A percentile compares a stretch with the other conserved stretches of the same genome.
These are phyloP conservation scores for Melanotaenia duboulayi DNA, from an alignment of 2,113 vertebrate genomes.

Conservation along the genomic window DNA sequence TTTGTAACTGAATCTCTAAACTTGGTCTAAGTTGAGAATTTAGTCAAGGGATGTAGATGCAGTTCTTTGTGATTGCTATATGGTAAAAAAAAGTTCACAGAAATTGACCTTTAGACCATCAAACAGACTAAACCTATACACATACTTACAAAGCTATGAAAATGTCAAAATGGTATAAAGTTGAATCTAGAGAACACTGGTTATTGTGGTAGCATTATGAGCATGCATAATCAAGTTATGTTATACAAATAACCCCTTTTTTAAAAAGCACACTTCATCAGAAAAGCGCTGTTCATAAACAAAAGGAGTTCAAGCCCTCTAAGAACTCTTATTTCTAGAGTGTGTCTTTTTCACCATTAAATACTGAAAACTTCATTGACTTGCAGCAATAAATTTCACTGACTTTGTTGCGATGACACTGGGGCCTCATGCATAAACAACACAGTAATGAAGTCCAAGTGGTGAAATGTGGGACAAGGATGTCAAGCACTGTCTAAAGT, in stretches of 20 bases:
- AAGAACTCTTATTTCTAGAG: neutral
- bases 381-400: neutral
- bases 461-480: conserved; percentile 2
- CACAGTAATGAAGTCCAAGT: conserved; percentile 28
- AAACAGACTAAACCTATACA: too few species aligned
- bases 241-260: neutral
- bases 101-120: too few species aligned
- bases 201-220: too few species aligned
- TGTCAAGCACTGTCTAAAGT: conserved; percentile 2
- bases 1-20: too few species aligned
- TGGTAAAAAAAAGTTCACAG: too few species aligned
- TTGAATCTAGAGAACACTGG: too few species aligned
- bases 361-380: neutral
- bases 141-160: too few species aligned
- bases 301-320: neutral
- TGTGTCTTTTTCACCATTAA: neutral
- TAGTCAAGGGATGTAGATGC: too few species aligned
- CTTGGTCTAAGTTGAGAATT: too few species aligned
- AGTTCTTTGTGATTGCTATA: too few species aligned
- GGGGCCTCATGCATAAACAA: conserved; percentile 23
- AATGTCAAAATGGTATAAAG: too few species aligned
- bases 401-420: neutral
- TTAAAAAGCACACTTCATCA: neutral
- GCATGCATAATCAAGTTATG: neutral
- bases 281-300: neutral